Evolutionary conservation across 2,797 vertebrate genomes (phyloP), one percentile per base, ranked within the genome.

Genomic region (Benthosema pterotum): DNA sequence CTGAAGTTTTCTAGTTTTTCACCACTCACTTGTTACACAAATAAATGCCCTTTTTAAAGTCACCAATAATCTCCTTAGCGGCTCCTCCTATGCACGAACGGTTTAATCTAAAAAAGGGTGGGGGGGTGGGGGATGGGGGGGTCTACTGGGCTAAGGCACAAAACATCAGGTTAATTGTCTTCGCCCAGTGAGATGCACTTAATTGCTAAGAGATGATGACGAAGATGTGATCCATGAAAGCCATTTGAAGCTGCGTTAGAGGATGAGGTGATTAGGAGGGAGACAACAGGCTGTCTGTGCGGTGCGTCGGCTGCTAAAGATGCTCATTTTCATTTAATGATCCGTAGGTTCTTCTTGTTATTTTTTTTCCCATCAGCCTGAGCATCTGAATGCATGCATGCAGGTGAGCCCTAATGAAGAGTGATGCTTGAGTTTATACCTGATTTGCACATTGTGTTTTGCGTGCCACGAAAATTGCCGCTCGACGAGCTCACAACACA

Each of bases 131-230:
- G 28, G 32, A 9, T n/a, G 8, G 32, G 74, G 85, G 83, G 78
- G 78, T 79, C 82, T 75, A 58, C 74, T 70, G 78, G 78, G 79
- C 72, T 81, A 67, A 82, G 79, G 69, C 77, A 79, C 80, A 87
- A 84, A 88, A 84, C 84, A 88, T 86, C 76, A 87, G 81, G 84
- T 84, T 92, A 92, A 91, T 93, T 92, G 88, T 90, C 73, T 82
- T 57, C 89, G 79, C 87, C 85, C 82, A 68, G 80, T 86, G 89
- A 88, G 88, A 90, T 89, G 76, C 80, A 84, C 83, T 88, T 92
- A 91, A 92, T 92, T 90, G 88, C 81, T 60, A 71, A 86, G 85
- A 89, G 86, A 87, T 87, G 89, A 90, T 88, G 86, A 87, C 84
- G 81, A n/a, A n/a, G n/a, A 80, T 75, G 83, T 85, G 76, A 79